A percentile compares a stretch with the other conserved stretches of the same genome.
These are phyloP conservation scores for Apamea epomidion DNA, from an alignment of 2,888 invertebrate species.

Conservation along the genomic window DNA sequence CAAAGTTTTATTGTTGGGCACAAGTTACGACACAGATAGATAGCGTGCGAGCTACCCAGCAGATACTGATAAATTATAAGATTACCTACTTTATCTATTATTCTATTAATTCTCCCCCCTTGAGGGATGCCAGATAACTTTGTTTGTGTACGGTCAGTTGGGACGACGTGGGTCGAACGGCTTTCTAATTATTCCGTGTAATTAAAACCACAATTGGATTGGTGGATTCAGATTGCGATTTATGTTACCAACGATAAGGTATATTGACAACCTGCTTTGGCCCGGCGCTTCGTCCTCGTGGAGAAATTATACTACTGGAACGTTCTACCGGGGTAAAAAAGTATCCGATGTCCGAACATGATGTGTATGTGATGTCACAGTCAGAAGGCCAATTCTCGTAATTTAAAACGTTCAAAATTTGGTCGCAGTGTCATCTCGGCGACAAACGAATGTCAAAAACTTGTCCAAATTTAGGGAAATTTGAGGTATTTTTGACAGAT, in stretches of 20 bases:
- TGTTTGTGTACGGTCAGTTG: conserved; percentile 39
- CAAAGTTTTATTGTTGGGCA: conserved; percentile 53
- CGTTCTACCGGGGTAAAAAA: too few relatives aligned
- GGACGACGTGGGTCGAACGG: conserved; percentile 32
- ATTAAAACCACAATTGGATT: conserved; percentile 57
- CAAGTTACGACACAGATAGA: conserved; percentile 60
- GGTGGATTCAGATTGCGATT: conserved; percentile 26
- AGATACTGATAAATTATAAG: conserved; percentile 59
- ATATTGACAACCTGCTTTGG: background rate
- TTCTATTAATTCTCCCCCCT: conserved; percentile 60
- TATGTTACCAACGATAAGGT: background rate
- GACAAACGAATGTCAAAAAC: too few relatives aligned
- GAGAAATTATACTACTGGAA: too few relatives aligned
- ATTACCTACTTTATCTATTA: conserved; percentile 62
- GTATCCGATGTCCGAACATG: too few relatives aligned
- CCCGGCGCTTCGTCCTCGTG: background rate
- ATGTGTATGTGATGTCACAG: too few relatives aligned
- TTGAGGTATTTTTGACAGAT: too few relatives aligned
- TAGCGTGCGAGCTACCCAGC: conserved; percentile 43
- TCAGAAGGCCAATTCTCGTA: too few relatives aligned
- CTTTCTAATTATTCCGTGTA: conserved; percentile 57
- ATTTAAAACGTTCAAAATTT: too few relatives aligned
- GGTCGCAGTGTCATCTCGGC: too few relatives aligned
- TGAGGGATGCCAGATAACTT: conserved; percentile 47
- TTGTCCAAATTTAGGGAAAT: too few relatives aligned